Conservation (phyloP, 1,140 invertebrate species). For the Euwallacea similis region DNA sequence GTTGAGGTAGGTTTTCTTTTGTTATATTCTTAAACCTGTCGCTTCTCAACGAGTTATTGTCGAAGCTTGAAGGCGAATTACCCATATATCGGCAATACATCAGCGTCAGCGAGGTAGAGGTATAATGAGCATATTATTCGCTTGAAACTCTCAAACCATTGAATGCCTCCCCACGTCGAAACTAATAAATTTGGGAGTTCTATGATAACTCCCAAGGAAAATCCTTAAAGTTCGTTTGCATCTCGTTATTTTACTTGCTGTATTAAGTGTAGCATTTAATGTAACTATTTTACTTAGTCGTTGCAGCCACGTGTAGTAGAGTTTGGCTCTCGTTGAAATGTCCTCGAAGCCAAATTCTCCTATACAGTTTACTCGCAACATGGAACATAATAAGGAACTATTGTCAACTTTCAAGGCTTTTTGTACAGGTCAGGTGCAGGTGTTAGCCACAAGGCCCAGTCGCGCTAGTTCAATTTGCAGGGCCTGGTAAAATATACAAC, state of each 20-base stretch:
- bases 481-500: too few relatives aligned
- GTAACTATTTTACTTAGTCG: slow-evolving; percentile 34
- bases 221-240: too few relatives aligned
- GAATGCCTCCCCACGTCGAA: background rate
- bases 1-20: slow-evolving; percentile 7
- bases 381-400: slow-evolving; percentile 30
- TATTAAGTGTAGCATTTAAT: slow-evolving; percentile 37
- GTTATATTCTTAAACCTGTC: background rate
- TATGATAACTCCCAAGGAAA: slow-evolving; percentile 3
- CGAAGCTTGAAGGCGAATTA: background rate
- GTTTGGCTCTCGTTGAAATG: slow-evolving; percentile 1
- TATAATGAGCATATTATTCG: too few relatives aligned
- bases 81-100: too few relatives aligned
- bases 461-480: background rate
- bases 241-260: slow-evolving; percentile 30
- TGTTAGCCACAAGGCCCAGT: slow-evolving; percentile 18
- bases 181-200: slow-evolving; percentile 11
- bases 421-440: slow-evolving; percentile 44
- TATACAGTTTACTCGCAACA: slow-evolving; percentile 5
- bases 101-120: too few relatives aligned
- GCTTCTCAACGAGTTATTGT: background rate
- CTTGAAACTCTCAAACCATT: background rate
- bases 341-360: background rate
- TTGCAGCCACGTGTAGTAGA: background rate
- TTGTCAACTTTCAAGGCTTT: slow-evolving; percentile 41